Percentiles rank a stretch among this genome's conserved stretches.
Evolutionary conservation across 2,797 vertebrate genomes (phyloP).

Genomic region (Masticophis lateralis): DNA sequence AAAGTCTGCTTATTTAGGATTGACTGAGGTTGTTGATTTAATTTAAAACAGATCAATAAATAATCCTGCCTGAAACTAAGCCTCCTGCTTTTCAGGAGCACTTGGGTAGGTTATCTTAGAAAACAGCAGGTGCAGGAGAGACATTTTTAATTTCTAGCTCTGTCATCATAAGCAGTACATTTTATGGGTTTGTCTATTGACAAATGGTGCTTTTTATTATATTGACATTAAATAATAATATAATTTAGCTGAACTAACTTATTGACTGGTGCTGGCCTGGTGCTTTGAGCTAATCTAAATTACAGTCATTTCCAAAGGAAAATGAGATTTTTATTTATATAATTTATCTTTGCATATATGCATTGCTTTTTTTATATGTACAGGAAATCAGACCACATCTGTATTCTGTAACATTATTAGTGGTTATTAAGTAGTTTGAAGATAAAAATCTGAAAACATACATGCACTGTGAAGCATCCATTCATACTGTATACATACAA

Average conservation of each 20-base stretch:
- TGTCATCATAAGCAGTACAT: constrained; percentile 9
- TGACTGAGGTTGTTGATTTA: background rate
- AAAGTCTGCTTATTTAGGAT: background rate
- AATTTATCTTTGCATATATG: background rate
- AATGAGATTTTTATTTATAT: background rate
- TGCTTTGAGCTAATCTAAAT: background rate
- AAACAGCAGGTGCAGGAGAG: constrained; percentile 18
- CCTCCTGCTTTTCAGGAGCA: background rate
- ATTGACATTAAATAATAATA: constrained; percentile 12
- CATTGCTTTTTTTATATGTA: background rate
- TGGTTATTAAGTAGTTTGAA: background rate
- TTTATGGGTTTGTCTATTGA: constrained; percentile 16
- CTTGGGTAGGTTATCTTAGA: constrained; percentile 21
- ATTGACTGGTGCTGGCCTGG: background rate
- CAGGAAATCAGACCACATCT: background rate
- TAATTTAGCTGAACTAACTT: background rate
- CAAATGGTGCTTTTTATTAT: constrained; percentile 3
- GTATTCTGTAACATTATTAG: background rate
- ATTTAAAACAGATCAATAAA: background rate
- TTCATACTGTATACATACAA: background rate
- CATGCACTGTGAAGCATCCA: background rate
- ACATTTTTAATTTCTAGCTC: constrained; percentile 6
- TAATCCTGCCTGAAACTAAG: constrained; percentile 12
- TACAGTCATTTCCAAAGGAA: background rate
- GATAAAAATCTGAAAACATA: background rate